Evolutionary conservation across 2,888 invertebrate genomes (phyloP), one percentile per base, ranked within the genome.

Genomic region (Leptodirus hochenwartii): DNA sequence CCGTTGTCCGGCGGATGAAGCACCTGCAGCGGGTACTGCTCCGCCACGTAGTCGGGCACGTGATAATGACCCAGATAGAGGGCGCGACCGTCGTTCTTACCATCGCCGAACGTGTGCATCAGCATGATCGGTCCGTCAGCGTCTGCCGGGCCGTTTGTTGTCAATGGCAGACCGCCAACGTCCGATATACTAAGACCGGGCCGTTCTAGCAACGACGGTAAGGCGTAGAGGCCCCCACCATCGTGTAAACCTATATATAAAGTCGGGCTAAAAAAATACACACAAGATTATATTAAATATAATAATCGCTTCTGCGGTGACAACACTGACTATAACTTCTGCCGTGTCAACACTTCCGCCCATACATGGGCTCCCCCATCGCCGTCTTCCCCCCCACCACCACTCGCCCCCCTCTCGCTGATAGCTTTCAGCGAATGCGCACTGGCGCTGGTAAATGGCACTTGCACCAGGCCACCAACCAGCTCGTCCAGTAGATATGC

Each of bases 131-230:
- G 44, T 11, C 38, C 38, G 22, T 46, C 45, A 4, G 47, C 42
- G 37, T 45, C 40, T 38, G 49, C 40, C 23, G 84, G 82, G 0
- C 85, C 85, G 47, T 78, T 81, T 2, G 85, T 51, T 8, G 85
- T 58, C 32, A 80, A 60, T 0, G 75, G 72, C 9, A 61, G 64
- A 22, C 73, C 65, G 43, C 73, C 75, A 3, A 73, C 69, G 4
- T 74, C 67, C 1, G 72, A 68, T 52, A 87, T 80, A 5, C 85
- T 79, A 8, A 82, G 78, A 3, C 82, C 79, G 39, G 77, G 74
- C 44, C 90, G 82, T 59, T 95, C 93, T 2, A 91, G 90, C 14
- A 91, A 59, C 0, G 91, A 84, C 2, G 90, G 85, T 30, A 95
- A 55, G 0, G 95, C 96, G 56, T 93, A 96, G 1, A 90, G 58